A percentile compares a stretch with the other conserved stretches of the same genome.
phyloP scores from a whole-genome alignment of 2,888 invertebrate species.

The Rapana venosa region DNA sequence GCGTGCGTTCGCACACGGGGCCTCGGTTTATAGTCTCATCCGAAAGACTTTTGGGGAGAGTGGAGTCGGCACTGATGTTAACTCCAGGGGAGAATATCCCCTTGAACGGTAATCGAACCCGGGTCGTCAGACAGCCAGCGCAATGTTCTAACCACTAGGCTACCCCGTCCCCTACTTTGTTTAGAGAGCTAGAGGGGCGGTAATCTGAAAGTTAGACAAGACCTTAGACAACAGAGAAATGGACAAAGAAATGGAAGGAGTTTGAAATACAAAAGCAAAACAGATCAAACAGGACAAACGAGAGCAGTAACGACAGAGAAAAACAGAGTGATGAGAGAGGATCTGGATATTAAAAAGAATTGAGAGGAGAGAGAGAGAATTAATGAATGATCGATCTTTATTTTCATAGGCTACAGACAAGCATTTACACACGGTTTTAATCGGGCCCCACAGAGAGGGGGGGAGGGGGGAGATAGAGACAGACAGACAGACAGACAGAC shows the following conservation, averaged over 20 bases:
- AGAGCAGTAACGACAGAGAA: background rate
- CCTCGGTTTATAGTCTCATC: too few species aligned
- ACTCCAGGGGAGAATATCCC: too few species aligned
- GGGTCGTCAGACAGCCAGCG: too few species aligned
- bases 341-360: background rate
- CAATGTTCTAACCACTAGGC: too few species aligned
- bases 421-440: too few species aligned
- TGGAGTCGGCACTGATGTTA: too few species aligned
- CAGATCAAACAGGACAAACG: background rate
- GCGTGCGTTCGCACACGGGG: too few species aligned
- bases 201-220: background rate
- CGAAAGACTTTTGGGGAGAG: too few species aligned
- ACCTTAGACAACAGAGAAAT: background rate
- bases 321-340: background rate
- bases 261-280: background rate
- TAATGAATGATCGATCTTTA: background rate
- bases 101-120: too few species aligned
- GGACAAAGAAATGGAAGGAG: background rate
- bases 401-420: too few species aligned
- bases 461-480: background rate
- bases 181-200: background rate
- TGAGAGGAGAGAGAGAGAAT: background rate
- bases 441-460: background rate
- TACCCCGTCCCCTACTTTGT: too few species aligned
- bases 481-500: background rate